These are phyloP conservation scores for Pteria penguin DNA, from an alignment of 2,888 invertebrate genomes.

Conservation along the genomic window DNA sequence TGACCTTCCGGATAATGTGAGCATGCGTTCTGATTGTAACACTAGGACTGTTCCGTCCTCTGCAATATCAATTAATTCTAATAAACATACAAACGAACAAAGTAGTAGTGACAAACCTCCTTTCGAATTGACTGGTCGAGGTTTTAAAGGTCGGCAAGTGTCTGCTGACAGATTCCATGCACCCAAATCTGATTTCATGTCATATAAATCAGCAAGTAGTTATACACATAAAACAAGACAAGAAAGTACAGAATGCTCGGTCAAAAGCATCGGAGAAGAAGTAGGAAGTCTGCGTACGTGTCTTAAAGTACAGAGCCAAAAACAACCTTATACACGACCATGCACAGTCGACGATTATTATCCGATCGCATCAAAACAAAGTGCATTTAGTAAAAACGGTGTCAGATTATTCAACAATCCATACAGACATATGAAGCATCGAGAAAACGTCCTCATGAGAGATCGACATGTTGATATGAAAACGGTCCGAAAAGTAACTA, in stretches of 20 bases:
- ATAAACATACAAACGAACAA: constrained; percentile 8
- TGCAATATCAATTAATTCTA: constrained; percentile 16
- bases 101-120: not conserved
- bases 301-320: constrained; percentile 18
- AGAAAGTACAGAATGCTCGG: not conserved
- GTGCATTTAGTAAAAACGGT: constrained; percentile 30
- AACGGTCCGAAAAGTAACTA: constrained; percentile 36
- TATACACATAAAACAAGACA: not conserved
- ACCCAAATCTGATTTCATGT: not conserved
- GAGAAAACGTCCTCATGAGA: constrained; percentile 50
- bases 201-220: not conserved
- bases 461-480: constrained; percentile 27
- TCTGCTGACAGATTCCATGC: not conserved
- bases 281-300: not conserved
- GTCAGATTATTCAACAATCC: constrained; percentile 60
- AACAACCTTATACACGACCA: not conserved
- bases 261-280: not conserved
- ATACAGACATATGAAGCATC: constrained; percentile 58
- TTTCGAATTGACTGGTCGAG: constrained; percentile 36
- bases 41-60: constrained; percentile 22
- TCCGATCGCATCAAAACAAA: not conserved
- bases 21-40: constrained; percentile 4
- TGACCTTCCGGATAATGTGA: constrained; percentile 15
- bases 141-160: constrained; percentile 18
- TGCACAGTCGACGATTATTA: not conserved